Conservation (phyloP, 2,113 vertebrate species). For the Lepus timidus region DNA sequence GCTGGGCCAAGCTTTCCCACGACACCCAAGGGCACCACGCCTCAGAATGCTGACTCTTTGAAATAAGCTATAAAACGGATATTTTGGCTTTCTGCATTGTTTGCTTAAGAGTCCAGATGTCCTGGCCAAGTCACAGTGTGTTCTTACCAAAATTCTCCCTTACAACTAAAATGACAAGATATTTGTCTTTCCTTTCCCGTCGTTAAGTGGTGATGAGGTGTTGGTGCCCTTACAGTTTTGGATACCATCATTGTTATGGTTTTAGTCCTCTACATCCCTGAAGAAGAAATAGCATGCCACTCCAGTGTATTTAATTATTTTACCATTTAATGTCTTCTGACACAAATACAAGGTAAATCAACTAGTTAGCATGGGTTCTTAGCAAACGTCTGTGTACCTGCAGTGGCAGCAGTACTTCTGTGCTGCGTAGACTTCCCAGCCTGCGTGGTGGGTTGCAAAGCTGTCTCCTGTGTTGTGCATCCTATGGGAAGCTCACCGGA, state of each 20-base stretch:
- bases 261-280: conserved; percentile 41
- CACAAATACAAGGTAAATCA: not conserved
- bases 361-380: conserved; percentile 16
- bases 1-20: conserved; percentile 7
- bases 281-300: not conserved
- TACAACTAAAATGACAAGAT: conserved; percentile 74
- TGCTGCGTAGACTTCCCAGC: no score
- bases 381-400: conserved; percentile 5
- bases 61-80: conserved; percentile 67
- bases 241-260: conserved; percentile 53
- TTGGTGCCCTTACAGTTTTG: conserved; percentile 52
- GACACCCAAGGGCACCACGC: conserved; percentile 48
- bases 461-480: not conserved
- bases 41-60: conserved; percentile 55
- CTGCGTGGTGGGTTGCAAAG: not conserved
- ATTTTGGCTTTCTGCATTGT: conserved; percentile 75
- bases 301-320: no score
- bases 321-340: not conserved
- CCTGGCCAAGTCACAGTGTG: conserved; percentile 73
- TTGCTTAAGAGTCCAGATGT: conserved; percentile 73
- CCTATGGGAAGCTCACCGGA: not conserved
- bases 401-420: not conserved
- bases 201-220: conserved; percentile 67
- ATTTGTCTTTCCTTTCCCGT: conserved; percentile 62
- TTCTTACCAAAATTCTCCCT: conserved; percentile 71